Conservation (phyloP, 2,113 vertebrate genomes). For the Atherinomorus stipes region DNA sequence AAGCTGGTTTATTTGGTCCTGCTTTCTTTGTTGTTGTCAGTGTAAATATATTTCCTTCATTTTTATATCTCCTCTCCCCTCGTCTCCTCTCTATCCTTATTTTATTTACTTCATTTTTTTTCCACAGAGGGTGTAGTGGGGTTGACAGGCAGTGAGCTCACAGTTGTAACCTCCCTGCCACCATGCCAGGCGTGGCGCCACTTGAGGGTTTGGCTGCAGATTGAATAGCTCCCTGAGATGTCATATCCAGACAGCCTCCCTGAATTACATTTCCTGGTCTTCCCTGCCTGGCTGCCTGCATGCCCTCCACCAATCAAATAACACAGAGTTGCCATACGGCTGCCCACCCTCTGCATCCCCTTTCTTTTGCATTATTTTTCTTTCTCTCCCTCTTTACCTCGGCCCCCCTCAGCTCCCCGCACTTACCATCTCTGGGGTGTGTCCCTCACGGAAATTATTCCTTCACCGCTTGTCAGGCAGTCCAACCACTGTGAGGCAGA, state of each 20-base stretch:
- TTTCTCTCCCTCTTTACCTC: conserved; percentile 13
- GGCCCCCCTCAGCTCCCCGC: not conserved
- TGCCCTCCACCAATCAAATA: conserved; percentile 69
- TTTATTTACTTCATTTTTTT: conserved; percentile 5
- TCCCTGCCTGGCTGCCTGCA: conserved; percentile 73
- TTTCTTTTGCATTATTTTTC: conserved; percentile 13
- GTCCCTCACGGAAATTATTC: conserved; percentile 59
- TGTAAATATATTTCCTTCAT: conserved; percentile 23
- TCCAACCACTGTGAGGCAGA: conserved; percentile 65
- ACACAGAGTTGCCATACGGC: conserved; percentile 48
- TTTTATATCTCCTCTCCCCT: not conserved
- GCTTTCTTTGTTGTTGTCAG: conserved; percentile 15
- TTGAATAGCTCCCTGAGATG: conserved; percentile 81
- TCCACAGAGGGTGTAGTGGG: conserved; percentile 56
- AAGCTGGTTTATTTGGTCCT: conserved; percentile 50
- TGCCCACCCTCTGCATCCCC: conserved; percentile 29
- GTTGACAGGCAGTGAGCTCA: conserved; percentile 80
- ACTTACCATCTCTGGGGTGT: conserved; percentile 55
- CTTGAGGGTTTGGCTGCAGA: conserved; percentile 78
- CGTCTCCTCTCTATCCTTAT: conserved; percentile 4
- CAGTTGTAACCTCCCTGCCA: conserved; percentile 78
- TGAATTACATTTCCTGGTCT: conserved; percentile 80
- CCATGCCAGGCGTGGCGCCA: conserved; percentile 74
- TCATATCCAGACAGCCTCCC: conserved; percentile 78
- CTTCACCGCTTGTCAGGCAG: conserved; percentile 43